Evolutionary conservation across 2,113 vertebrate genomes (phyloP).

Genomic region (Patagioenas fasciata): DNA sequence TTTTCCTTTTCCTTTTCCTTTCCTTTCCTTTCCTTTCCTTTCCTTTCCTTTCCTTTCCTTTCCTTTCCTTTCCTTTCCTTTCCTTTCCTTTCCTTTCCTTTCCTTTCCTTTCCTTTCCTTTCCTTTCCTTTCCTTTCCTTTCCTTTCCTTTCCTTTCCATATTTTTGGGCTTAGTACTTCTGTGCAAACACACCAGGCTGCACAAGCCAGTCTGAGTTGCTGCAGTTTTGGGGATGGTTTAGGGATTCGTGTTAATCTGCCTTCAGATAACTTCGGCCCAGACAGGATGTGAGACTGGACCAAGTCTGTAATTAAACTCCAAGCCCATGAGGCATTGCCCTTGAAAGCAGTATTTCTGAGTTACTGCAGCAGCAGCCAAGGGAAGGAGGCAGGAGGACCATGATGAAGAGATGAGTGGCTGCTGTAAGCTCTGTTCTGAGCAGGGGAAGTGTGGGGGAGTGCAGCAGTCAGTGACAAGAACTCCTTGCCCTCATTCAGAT

Average conservation of each 20-base stretch:
- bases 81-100: too few species aligned
- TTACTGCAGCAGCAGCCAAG: background rate
- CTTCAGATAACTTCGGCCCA: background rate
- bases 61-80: too few species aligned
- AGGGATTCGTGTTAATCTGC: background rate
- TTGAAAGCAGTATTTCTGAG: background rate
- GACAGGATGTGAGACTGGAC: background rate
- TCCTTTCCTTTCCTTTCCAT: background rate
- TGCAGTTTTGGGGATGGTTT: background rate
- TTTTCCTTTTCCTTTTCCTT: too few species aligned
- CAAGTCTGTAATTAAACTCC: background rate
- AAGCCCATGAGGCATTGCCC: background rate
- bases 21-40: too few species aligned
- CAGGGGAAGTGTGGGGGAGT: background rate
- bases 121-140: too few species aligned
- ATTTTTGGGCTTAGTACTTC: background rate
- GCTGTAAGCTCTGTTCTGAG: background rate
- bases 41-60: too few species aligned
- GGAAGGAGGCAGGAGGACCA: background rate
- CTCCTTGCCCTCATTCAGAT: background rate
- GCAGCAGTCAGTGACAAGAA: background rate
- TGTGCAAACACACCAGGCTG: rapidly evolving
- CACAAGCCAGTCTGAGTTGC: background rate
- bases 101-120: too few species aligned
- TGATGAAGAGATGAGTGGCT: background rate